Conservation (phyloP, 2,113 vertebrate species). For the Prietella phreatophila region DNA sequence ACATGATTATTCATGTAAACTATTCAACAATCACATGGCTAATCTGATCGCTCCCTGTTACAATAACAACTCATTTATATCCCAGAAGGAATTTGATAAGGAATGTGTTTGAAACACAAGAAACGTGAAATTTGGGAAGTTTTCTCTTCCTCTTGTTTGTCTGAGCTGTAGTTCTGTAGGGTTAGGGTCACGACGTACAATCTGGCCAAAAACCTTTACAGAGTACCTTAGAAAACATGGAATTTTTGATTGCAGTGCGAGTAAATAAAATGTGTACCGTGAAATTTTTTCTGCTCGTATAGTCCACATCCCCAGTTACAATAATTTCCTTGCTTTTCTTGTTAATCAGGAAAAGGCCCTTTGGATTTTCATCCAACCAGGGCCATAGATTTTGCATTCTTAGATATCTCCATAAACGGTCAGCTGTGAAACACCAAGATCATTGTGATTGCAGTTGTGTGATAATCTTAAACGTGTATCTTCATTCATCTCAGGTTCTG, state of each 20-base stretch:
- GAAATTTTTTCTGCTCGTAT: neutral
- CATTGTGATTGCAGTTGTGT: neutral
- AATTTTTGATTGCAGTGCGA: neutral
- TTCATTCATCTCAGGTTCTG: neutral
- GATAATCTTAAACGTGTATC: neutral
- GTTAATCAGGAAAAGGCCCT: neutral
- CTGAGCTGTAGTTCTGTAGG: neutral
- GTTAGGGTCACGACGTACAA: neutral
- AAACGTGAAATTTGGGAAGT: neutral
- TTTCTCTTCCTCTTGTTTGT: neutral
- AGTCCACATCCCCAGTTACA: conserved; percentile 22
- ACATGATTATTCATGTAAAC: neutral
- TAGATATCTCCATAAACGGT: neutral
- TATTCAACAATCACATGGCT: neutral
- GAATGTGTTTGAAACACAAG: neutral
- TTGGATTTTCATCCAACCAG: conserved; percentile 27
- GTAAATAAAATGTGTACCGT: conserved; percentile 24
- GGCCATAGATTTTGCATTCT: neutral
- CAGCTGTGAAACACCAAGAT: conserved; percentile 20
- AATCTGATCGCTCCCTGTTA: neutral
- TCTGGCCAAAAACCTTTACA: neutral
- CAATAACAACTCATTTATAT: neutral
- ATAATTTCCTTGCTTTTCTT: neutral
- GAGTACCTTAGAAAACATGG: neutral
- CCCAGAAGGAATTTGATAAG: neutral